A percentile compares a stretch with the other conserved stretches of the same genome.
Conservation (phyloP, 2,888 invertebrate genomes). For the Nephrotoma guestfalica region DNA sequence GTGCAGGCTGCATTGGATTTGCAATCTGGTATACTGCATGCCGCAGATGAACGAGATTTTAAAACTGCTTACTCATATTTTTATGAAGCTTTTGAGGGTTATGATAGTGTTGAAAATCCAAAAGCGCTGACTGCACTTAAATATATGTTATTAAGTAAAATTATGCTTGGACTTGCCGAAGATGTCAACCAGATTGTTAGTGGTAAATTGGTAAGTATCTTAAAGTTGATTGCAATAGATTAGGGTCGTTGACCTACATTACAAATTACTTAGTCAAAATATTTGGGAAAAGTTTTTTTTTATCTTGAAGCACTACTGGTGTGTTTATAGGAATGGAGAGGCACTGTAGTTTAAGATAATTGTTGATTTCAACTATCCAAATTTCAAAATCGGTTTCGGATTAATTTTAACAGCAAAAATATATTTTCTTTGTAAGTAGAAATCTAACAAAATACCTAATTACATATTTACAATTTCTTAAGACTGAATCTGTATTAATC, state of each 20-base stretch:
- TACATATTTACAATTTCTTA: too few relatives aligned
- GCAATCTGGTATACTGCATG: slow-evolving; percentile 96
- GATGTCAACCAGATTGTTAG: slow-evolving; percentile 91
- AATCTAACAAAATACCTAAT: too few relatives aligned
- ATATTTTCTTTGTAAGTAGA: too few relatives aligned
- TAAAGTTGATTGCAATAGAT: not conserved
- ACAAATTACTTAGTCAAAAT: not conserved
- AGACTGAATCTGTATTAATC: too few relatives aligned
- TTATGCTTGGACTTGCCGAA: slow-evolving; percentile 93
- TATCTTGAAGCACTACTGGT: too few relatives aligned
- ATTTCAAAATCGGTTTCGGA: too few relatives aligned
- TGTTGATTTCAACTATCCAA: too few relatives aligned
- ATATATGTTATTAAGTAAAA: slow-evolving; percentile 98
- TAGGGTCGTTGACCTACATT: not conserved
- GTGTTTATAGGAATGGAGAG: too few relatives aligned
- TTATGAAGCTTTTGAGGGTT: slow-evolving; percentile 98
- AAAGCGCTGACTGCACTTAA: slow-evolving; percentile 93
- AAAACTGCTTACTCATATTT: slow-evolving; percentile 99
- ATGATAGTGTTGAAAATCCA: slow-evolving; percentile 83
- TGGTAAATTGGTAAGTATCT: slow-evolving; percentile 57
- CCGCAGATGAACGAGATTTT: slow-evolving; percentile 98
- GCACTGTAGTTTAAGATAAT: too few relatives aligned
- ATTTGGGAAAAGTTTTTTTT: too few relatives aligned
- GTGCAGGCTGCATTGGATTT: slow-evolving; percentile 95
- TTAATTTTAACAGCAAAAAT: too few relatives aligned